Percentiles rank a stretch among this genome's conserved stretches.
phyloP scores from a whole-genome alignment of 2,797 vertebrate genomes.

The Myiotriccus ornatus region DNA sequence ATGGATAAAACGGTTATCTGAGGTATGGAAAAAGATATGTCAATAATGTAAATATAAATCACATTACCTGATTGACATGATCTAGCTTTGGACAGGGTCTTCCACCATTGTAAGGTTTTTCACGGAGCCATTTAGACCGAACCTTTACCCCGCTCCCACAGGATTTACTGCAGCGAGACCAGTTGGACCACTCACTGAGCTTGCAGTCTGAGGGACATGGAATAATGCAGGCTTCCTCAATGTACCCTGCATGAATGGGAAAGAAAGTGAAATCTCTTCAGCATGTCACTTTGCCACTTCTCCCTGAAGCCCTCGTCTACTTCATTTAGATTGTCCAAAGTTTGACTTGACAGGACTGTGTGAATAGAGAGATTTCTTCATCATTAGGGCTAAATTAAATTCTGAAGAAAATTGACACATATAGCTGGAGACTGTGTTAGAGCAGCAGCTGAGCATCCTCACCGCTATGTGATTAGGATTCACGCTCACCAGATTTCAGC shows the following conservation, averaged over 20 bases:
- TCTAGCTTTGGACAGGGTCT: constrained; percentile 96
- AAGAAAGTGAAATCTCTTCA: constrained; percentile 14
- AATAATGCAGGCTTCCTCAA: constrained; percentile 97
- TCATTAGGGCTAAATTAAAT: constrained; percentile 65
- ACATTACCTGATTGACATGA: constrained; percentile 91
- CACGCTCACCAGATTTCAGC: constrained; percentile 41
- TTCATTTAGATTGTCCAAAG: constrained; percentile 49
- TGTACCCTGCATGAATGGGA: constrained; percentile 83
- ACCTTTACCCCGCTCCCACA: constrained; percentile 98
- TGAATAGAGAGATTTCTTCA: constrained; percentile 52
- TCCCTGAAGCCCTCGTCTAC: neutral
- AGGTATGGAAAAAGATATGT: neutral
- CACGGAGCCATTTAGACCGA: constrained; percentile 97
- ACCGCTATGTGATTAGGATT: constrained; percentile 58
- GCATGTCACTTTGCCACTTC: neutral
- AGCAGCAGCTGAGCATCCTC: constrained; percentile 46
- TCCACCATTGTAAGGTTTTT: constrained; percentile 96
- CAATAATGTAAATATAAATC: neutral
- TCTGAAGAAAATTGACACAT: constrained; percentile 55
- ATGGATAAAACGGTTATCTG: neutral
- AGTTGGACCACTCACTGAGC: constrained; percentile 98
- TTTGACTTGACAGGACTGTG: constrained; percentile 48
- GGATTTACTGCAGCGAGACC: constrained; percentile 97
- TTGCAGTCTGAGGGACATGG: constrained; percentile 98
- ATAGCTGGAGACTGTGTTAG: neutral